A percentile compares a stretch with the other conserved stretches of the same genome.
phyloP scores from a whole-genome alignment of 2,888 invertebrate genomes.

The Dendrolimus pini region DNA sequence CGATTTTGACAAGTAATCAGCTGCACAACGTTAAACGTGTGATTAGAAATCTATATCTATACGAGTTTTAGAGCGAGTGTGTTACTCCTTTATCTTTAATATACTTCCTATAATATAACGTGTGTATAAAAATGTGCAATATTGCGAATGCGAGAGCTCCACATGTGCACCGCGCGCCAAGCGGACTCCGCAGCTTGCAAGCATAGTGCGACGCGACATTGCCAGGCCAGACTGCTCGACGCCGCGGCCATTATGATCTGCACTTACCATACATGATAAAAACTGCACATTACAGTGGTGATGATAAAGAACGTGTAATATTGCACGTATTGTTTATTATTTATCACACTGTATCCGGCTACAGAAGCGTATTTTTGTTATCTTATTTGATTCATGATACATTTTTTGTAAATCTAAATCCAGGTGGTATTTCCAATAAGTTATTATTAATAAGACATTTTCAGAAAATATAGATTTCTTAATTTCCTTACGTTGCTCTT shows the following conservation, averaged over 20 bases:
- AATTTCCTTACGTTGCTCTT: too few relatives aligned
- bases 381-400: neutral
- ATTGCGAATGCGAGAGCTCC: neutral
- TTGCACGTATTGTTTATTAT: neutral
- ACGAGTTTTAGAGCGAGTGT: too few relatives aligned
- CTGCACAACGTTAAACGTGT: too few relatives aligned
- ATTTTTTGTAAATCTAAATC: too few relatives aligned
- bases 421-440: too few relatives aligned
- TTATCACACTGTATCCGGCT: neutral
- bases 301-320: neutral
- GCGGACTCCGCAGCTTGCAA: neutral
- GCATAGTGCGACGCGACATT: neutral
- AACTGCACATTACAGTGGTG: neutral
- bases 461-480: too few relatives aligned
- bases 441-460: too few relatives aligned
- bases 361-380: neutral
- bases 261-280: conserved; percentile 9
- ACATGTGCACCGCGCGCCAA: neutral
- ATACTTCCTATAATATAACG: too few relatives aligned
- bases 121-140: neutral
- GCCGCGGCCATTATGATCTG: conserved; percentile 26
- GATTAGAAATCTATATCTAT: too few relatives aligned
- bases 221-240: conserved; percentile 26
- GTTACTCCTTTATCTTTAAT: too few relatives aligned
- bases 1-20: too few relatives aligned